Base-by-base conservation (phyloP, 2,888 invertebrate species). In the Arrhopalites spinosus region DNA sequence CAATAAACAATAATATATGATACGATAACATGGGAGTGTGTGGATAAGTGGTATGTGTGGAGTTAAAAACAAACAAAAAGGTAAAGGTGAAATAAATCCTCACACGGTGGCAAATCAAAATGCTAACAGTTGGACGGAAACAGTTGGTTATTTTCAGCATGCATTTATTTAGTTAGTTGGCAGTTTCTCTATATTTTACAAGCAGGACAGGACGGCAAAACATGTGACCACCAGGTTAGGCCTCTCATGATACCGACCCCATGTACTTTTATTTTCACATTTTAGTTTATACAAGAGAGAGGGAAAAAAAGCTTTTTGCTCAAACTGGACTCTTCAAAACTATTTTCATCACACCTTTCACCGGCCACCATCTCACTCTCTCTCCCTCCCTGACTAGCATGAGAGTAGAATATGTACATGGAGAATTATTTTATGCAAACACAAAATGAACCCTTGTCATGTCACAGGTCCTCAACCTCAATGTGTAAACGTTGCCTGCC, bases 101-200 rank as follows among this genome's bases (percentile, higher is more conserved):
- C 71, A 76, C 76, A 73, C 43, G 53, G 72, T 74, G 66, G 45
- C 66, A 73, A 73, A 75, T 70, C 75, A 73, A 75, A n/a, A 63
- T 68, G 71, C 74, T 67, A 77, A 77, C 77, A 77, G 77, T 77
- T 77, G 77, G 72, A 71, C 70, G 56, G 56, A 80, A 80, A 77
- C 78, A 78, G 78, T 78, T 78, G 77, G 78, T 78, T 77, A 78
- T 78, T 77, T 80, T 73, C 76, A 78, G 75, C 73, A 74, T 74
- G 73, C 29, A 50, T 68, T 27, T 50, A 43, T 68, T 27, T 20
- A 67, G n/a, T 43, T 43, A 13, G 20, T n/a, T 43, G 7, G 36
- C 8, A 3, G 17, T 50, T 5, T 50, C 3, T 50, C 7, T 36
- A 15, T 61, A 50, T 3, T 20, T 30, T 1, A n/a, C 15, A n/a